Evolutionary conservation across 2,113 vertebrate genomes (phyloP), one percentile per base, ranked within the genome.

Genomic region (Psittacula cyanocephala): DNA sequence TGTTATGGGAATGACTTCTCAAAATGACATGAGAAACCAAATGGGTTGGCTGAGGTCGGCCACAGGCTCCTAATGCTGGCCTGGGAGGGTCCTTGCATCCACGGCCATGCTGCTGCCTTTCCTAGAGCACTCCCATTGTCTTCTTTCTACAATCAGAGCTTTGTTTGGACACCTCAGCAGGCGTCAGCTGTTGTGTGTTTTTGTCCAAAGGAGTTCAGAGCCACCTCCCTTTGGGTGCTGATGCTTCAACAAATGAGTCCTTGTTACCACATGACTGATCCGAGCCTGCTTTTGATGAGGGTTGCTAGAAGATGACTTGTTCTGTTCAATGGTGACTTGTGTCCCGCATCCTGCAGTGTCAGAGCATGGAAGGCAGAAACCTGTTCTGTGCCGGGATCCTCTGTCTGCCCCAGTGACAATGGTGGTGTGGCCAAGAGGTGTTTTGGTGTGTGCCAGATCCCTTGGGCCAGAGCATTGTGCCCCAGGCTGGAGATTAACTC

Each of bases 131-230:
- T 14, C 37, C 47, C 89, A 89, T 98, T 98, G 98, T 98, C 91
- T 87, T 24, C 10, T 22, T 27, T 62, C 28, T 60, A 98, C 98
- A 98, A 96, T 97, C 20, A 0, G 57, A 63, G 90, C 98, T 97
- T 98, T 98, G 98, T 98, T 91, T 87, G 75, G 92, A 75, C 95
- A 97, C 93, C 92, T 96, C 43, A 25, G 95, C 96, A 75, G 79
- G 43, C 65, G 94, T 97, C 97, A 98, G 98, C 98, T 98, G 97
- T 14, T 90, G 89, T 78, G 63, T 97, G 64, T 94, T 91, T 96
- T 69, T 88, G 90, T 86, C 86, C 43, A 39, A 17, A 71, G 35
- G 43, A 35, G 52, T 88, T 87, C n/a, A 13, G 94, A 90, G 70
- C 88, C 92, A 91, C 94, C 93, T 96, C 96, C 88, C 65, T 5